Conservation (phyloP, 2,113 vertebrate species). For the Dermatemys mawii region DNA sequence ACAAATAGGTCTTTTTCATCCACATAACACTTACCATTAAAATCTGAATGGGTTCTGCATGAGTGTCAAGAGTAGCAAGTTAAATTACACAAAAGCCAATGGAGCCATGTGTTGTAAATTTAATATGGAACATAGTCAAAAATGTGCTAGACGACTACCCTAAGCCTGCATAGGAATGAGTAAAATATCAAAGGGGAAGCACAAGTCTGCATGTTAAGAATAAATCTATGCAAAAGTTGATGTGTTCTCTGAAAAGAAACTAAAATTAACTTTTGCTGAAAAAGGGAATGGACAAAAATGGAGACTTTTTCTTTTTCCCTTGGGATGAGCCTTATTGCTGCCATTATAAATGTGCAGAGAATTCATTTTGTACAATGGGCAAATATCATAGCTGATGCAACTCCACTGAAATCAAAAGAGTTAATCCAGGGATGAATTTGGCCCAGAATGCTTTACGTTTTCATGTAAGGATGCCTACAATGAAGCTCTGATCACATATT, state of each 20-base stretch:
- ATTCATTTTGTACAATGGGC: neutral
- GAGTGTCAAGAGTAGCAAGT: conserved; percentile 47
- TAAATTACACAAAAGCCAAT: conserved; percentile 64
- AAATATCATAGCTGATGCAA: neutral
- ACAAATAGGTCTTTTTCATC: conserved; percentile 66
- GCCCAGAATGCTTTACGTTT: neutral
- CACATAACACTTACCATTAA: conserved; percentile 34
- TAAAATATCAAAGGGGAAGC: neutral
- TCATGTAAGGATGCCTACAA: neutral
- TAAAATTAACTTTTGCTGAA: neutral
- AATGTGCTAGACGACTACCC: neutral
- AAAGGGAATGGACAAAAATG: neutral
- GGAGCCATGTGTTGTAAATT: neutral
- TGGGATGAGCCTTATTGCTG: neutral
- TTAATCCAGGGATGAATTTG: neutral
- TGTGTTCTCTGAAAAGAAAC: neutral
- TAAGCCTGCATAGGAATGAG: neutral
- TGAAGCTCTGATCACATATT: neutral
- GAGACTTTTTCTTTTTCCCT: fast-evolving
- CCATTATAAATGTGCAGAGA: neutral
- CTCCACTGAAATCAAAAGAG: neutral
- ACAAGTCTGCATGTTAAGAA: neutral
- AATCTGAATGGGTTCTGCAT: conserved; percentile 62
- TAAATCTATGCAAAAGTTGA: neutral
- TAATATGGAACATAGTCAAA: neutral